Evolutionary conservation across 2,888 invertebrate genomes (phyloP), one percentile per base, ranked within the genome.

Genomic region (Ligdia adustata): DNA sequence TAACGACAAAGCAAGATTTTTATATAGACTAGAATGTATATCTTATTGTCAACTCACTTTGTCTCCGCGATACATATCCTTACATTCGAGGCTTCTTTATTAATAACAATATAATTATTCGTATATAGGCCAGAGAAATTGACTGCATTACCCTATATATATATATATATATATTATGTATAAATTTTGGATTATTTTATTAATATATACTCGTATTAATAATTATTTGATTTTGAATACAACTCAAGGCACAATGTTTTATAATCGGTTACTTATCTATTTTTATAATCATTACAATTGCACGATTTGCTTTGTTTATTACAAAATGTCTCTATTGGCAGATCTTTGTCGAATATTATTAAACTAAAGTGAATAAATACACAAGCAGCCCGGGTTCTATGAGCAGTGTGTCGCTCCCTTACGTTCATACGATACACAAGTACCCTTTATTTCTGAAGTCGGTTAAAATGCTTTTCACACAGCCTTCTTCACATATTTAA

Each of bases 41-140:
- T 79, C 74, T 87, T 89, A 89, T 89, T 89, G 89, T 89, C 88
- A 77, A 77, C 76, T 76, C 83, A 81, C 85, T 83, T 77, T 71
- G 76, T 79, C 75, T 69, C 77, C 76, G 77, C 77, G 70, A 74
- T 74, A 72, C 70, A 75, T n/a, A n/a, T 69, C 69, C 83, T 83
- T 84, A 87, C 82, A 87, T 88, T 87, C 88, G 87, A 88, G 88
- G 75, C 75, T 76, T 75, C 54, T 60, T 55, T 62, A 65, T 61
- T 66, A 66, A 24, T 40, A 47, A 41, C 35, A 35, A 72, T 69
- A 75, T 74, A 75, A 73, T 72, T 76, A 79, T 67, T 74, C 65
- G 62, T 75, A 79, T 38, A 33, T 75, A 86, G 79, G 82, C 83
- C 82, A 73, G 82, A 75, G 80, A 82, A 86, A 88, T 88, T 88